Evolutionary conservation across 1,140 invertebrate species (phyloP).

Genomic region (Drosophila ogumai): DNA sequence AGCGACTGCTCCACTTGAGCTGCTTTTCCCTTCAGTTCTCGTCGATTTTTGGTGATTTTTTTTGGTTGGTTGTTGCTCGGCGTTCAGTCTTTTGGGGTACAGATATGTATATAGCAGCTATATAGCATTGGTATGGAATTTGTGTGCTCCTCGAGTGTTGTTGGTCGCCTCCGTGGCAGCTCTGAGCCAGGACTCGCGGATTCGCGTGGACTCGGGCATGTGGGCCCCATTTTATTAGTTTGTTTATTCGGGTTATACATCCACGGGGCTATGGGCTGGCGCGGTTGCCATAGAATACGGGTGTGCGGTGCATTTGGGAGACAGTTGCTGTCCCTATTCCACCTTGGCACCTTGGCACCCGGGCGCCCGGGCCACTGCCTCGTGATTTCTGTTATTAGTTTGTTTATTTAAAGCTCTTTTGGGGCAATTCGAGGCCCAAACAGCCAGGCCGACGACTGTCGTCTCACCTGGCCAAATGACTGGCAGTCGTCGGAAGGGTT

Average conservation of each 20-base stretch:
- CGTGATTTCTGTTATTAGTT: slow-evolving; percentile 79
- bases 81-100: slow-evolving; percentile 64
- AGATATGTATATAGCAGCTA: slow-evolving; percentile 23
- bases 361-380: slow-evolving; percentile 45
- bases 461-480: slow-evolving; percentile 30
- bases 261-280: slow-evolving; percentile 54
- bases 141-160: slow-evolving; percentile 48
- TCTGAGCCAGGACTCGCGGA: slow-evolving; percentile 36
- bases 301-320: slow-evolving; percentile 46
- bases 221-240: slow-evolving; percentile 84
- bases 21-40: slow-evolving; percentile 42
- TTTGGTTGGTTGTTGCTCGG: slow-evolving; percentile 15
- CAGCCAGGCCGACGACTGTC: slow-evolving; percentile 50
- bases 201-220: slow-evolving; percentile 46
- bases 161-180: slow-evolving; percentile 57
- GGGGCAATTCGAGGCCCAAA: slow-evolving; percentile 58
- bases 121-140: slow-evolving; percentile 27
- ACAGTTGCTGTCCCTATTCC: slow-evolving; percentile 42
- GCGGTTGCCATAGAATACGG: slow-evolving; percentile 76
- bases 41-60: slow-evolving; percentile 44
- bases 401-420: slow-evolving; percentile 82
- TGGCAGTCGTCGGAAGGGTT: slow-evolving; percentile 35
- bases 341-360: slow-evolving; percentile 13
- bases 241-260: slow-evolving; percentile 85
- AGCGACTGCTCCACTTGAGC: slow-evolving; percentile 47